Evolutionary conservation across 2,888 invertebrate species (phyloP).

Genomic region (Portevinia maculata): DNA sequence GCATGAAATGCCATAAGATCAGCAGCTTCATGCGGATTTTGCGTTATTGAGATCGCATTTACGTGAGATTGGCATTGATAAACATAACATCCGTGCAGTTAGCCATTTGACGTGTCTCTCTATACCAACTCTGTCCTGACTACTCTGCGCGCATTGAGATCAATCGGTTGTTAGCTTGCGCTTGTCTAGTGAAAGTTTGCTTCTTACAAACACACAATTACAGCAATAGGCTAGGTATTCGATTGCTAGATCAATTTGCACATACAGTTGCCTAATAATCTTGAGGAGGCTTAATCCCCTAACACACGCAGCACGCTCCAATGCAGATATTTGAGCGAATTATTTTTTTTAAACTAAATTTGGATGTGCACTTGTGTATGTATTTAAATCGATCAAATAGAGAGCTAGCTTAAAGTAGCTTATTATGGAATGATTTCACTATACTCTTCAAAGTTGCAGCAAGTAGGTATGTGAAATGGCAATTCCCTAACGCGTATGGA

Average conservation of each 20-base stretch:
- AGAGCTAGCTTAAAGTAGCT: constrained; percentile 39
- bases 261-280: constrained; percentile 64
- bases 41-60: constrained; percentile 35
- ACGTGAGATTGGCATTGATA: constrained; percentile 48
- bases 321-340: constrained; percentile 25
- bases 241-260: constrained; percentile 56
- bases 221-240: constrained; percentile 23
- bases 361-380: constrained; percentile 52
- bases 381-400: constrained; percentile 40
- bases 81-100: constrained; percentile 44
- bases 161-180: constrained; percentile 58
- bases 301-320: constrained; percentile 28
- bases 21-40: constrained; percentile 37
- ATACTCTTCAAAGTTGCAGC: constrained; percentile 37
- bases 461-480: constrained; percentile 37
- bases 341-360: constrained; percentile 49
- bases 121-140: neutral
- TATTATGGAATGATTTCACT: constrained; percentile 69
- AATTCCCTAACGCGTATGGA: constrained; percentile 41
- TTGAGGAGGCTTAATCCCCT: constrained; percentile 33
- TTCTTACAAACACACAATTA: constrained; percentile 13
- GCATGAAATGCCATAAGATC: constrained; percentile 40
- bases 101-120: constrained; percentile 30
- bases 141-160: constrained; percentile 38
- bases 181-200: constrained; percentile 58